Evolutionary conservation across 2,797 vertebrate genomes (phyloP).

Genomic region (Tangara arthus): DNA sequence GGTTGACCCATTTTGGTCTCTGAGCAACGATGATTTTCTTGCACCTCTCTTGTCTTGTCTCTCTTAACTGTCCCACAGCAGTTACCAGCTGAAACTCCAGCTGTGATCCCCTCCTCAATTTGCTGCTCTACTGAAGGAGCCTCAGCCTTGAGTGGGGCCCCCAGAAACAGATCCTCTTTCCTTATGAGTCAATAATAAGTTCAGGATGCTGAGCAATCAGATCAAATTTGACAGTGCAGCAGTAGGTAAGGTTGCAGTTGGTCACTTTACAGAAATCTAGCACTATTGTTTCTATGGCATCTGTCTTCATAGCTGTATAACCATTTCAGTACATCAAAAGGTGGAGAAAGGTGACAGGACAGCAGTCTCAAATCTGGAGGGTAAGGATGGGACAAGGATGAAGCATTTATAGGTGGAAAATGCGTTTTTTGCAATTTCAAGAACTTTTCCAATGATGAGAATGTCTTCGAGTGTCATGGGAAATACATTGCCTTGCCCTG

Average conservation of each 20-base stretch:
- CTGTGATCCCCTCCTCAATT: background rate
- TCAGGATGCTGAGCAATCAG: background rate
- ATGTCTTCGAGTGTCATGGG: background rate
- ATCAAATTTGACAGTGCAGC: background rate
- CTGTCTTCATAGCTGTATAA: background rate
- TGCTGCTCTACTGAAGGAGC: background rate
- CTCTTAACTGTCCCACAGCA: background rate
- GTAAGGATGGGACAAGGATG: accelerated
- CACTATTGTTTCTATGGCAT: background rate
- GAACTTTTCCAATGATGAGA: background rate
- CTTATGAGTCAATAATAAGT: background rate
- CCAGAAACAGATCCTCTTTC: background rate
- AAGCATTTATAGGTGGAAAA: background rate
- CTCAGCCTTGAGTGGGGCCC: background rate
- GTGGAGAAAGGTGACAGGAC: background rate
- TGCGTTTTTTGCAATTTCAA: background rate
- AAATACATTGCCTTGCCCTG: background rate
- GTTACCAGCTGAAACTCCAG: background rate
- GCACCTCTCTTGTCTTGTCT: background rate
- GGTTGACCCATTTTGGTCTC: background rate
- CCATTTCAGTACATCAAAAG: background rate
- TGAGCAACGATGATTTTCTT: background rate
- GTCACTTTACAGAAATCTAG: background rate
- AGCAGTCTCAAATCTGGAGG: background rate
- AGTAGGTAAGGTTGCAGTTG: background rate